Evolutionary conservation across 2,888 invertebrate genomes (phyloP).

Genomic region (Teleiodes luculella): DNA sequence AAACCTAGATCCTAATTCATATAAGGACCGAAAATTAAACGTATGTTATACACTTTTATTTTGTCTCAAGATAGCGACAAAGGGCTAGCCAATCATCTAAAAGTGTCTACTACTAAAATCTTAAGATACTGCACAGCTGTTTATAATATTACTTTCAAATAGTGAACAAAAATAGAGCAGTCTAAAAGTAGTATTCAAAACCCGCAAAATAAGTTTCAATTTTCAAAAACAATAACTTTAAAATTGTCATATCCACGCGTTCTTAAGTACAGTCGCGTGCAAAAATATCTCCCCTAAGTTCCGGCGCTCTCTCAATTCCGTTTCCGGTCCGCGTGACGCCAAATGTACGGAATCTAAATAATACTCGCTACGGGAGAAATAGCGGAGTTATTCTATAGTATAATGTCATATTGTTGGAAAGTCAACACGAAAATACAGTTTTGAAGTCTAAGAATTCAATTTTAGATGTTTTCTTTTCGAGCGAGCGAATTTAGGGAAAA

Average conservation of each 20-base stretch:
- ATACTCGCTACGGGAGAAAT: slow-evolving; percentile 27
- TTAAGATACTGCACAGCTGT: too few relatives aligned
- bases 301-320: neutral
- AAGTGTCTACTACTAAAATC: too few relatives aligned
- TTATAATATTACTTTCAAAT: too few relatives aligned
- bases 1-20: too few relatives aligned
- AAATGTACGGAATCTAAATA: slow-evolving; percentile 44
- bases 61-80: too few relatives aligned
- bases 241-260: neutral
- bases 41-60: too few relatives aligned
- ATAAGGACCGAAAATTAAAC: too few relatives aligned
- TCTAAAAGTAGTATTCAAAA: too few relatives aligned
- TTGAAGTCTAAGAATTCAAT: neutral
- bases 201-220: neutral
- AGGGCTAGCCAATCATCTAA: too few relatives aligned
- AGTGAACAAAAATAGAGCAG: too few relatives aligned
- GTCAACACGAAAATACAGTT: neutral
- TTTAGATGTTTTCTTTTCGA: neutral
- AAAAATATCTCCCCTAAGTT: slow-evolving; percentile 21
- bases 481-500: too few relatives aligned
- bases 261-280: slow-evolving; percentile 20
- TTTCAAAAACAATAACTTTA: neutral
- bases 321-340: slow-evolving; percentile 29
- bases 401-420: too few relatives aligned
- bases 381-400: neutral